A percentile compares a stretch with the other conserved stretches of the same genome.
Evolutionary conservation across 2,888 invertebrate genomes (phyloP).

Genomic region (Cephus rjabovi): DNA sequence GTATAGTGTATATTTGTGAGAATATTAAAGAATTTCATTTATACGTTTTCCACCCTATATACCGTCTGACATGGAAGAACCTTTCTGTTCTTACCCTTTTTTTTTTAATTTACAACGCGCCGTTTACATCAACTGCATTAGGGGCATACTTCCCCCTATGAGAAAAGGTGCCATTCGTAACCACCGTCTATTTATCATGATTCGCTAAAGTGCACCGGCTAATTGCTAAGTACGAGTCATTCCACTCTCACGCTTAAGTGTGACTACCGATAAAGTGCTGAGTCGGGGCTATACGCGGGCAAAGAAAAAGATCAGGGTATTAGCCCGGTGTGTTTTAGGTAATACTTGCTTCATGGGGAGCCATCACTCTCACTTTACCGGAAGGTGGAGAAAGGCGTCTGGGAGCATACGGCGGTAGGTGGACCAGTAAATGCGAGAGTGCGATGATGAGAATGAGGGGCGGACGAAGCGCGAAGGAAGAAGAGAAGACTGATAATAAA

Average conservation of each 20-base stretch:
- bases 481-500: slow-evolving; percentile 14
- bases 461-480: slow-evolving; percentile 1
- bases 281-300: background rate
- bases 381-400: background rate
- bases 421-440: background rate
- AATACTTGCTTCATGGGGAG: slow-evolving; percentile 32
- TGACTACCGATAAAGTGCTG: background rate
- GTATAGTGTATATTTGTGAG: background rate
- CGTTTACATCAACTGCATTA: background rate
- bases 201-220: background rate
- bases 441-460: slow-evolving; percentile 7
- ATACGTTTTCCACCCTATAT: background rate
- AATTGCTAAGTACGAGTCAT: background rate
- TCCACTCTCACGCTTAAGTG: background rate
- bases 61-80: background rate
- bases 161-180: background rate
- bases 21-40: background rate
- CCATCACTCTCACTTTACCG: slow-evolving; percentile 33
- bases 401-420: background rate
- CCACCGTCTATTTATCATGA: background rate
- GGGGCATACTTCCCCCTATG: background rate
- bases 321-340: slow-evolving; percentile 25
- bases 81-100: background rate
- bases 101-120: background rate
- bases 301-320: slow-evolving; percentile 17